Evolutionary conservation across 2,113 vertebrate species (phyloP).

Genomic region (Paralichthys olivaceus): DNA sequence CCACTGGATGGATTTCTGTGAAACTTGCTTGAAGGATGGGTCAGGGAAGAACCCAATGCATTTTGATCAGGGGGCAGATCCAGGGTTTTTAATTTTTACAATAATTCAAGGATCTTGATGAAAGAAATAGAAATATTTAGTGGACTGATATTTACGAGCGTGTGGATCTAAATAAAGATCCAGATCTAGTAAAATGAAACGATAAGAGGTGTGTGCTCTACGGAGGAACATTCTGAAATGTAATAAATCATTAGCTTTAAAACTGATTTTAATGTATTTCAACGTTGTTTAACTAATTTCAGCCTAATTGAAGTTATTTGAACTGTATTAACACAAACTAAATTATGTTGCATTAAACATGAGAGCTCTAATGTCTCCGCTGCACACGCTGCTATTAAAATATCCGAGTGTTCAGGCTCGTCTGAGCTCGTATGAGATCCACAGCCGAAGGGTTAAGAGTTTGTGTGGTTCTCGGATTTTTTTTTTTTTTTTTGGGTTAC

Average conservation of each 20-base stretch:
- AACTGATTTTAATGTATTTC: not conserved
- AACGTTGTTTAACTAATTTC: not conserved
- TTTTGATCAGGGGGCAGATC: too few species aligned
- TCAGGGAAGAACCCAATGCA: too few species aligned
- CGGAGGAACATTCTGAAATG: too few species aligned
- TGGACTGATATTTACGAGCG: too few species aligned
- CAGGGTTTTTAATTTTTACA: too few species aligned
- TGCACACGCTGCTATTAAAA: not conserved
- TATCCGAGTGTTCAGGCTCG: not conserved
- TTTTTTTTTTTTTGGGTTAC: constrained; percentile 45
- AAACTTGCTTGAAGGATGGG: too few species aligned
- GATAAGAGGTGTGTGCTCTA: too few species aligned
- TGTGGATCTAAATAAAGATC: too few species aligned
- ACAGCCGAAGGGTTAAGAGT: constrained; percentile 25
- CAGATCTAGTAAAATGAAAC: too few species aligned
- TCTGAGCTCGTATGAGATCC: not conserved
- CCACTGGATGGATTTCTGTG: too few species aligned
- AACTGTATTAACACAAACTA: not conserved
- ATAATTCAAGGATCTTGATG: too few species aligned
- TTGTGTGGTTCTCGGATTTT: constrained; percentile 13
- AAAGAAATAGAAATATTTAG: too few species aligned
- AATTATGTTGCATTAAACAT: not conserved
- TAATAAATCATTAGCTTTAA: not conserved
- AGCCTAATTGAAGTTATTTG: not conserved
- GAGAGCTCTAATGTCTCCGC: not conserved